Conservation (phyloP, 2,113 vertebrate genomes). For the Oncorhynchus clarkii region DNA sequence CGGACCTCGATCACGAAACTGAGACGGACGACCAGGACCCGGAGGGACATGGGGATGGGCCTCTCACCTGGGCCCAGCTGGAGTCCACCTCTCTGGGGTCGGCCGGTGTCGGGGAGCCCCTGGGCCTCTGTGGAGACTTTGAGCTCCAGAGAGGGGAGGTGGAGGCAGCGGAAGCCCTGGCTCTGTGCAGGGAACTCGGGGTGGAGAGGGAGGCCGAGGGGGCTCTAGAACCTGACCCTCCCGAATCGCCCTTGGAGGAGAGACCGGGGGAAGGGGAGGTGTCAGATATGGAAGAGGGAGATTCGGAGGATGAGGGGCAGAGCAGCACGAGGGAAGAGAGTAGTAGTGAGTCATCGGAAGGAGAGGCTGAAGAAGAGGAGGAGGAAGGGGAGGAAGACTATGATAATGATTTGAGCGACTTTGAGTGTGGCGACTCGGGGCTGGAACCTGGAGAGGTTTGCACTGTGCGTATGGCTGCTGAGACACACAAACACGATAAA, state of each 20-base stretch:
- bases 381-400: conserved; percentile 63
- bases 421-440: conserved; percentile 66
- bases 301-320: conserved; percentile 29
- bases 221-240: conserved; percentile 16
- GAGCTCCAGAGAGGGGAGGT: conserved; percentile 48
- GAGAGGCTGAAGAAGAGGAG: conserved; percentile 10
- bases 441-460: conserved; percentile 78
- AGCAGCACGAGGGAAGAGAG: conserved; percentile 49
- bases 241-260: conserved; percentile 21
- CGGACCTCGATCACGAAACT: conserved; percentile 53
- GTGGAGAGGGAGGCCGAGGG: conserved; percentile 41
- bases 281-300: conserved; percentile 56
- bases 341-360: conserved; percentile 61
- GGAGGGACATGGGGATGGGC: conserved; percentile 46
- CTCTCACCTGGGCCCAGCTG: conserved; percentile 73
- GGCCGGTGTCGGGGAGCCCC: conserved; percentile 38
- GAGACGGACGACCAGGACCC: conserved; percentile 51
- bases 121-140: conserved; percentile 53
- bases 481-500: neutral
- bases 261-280: neutral
- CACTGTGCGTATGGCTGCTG: conserved; percentile 52
- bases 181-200: conserved; percentile 46
- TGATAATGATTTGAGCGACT: conserved; percentile 62
- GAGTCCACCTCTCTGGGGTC: conserved; percentile 61
- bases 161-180: conserved; percentile 38